phyloP scores from a whole-genome alignment of 2,888 invertebrate species.

The Malthinus flaveolus region DNA sequence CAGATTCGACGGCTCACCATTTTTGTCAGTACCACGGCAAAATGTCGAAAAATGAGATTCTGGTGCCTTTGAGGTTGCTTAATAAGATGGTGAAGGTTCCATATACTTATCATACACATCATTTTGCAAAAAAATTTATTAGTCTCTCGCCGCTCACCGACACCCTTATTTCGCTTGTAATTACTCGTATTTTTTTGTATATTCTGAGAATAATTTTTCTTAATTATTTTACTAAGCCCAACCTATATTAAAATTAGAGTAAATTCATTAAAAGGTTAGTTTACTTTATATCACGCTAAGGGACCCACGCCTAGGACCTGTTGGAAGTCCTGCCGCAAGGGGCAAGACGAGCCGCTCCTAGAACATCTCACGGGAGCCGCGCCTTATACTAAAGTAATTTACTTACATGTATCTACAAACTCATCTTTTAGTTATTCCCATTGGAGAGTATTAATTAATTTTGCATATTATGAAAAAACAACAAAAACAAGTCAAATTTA shows the following conservation, averaged over 20 bases:
- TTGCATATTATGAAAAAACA: constrained; percentile 7
- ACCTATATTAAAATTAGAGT: constrained; percentile 48
- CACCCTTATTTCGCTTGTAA: too few species aligned
- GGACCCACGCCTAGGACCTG: constrained; percentile 48
- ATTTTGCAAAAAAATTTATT: too few species aligned
- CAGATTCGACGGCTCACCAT: too few species aligned
- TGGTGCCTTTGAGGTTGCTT: too few species aligned
- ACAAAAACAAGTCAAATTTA: background rate
- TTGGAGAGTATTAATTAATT: constrained; percentile 13
- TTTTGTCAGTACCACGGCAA: too few species aligned
- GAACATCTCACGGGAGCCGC: constrained; percentile 55
- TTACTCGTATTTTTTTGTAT: too few species aligned
- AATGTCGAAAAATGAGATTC: too few species aligned
- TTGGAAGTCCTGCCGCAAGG: constrained; percentile 36
- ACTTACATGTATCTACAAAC: constrained; percentile 38
- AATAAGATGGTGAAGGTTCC: too few species aligned
- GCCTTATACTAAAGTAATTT: constrained; percentile 47
- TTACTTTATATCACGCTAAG: constrained; percentile 53
- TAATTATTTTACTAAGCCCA: constrained; percentile 40
- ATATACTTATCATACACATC: too few species aligned
- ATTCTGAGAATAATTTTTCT: constrained; percentile 25
- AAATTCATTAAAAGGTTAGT: constrained; percentile 51
- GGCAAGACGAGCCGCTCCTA: constrained; percentile 48
- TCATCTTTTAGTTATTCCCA: constrained; percentile 24
- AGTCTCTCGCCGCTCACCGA: too few species aligned